Conservation (phyloP, 2,888 invertebrate genomes). For the Nemotelus nigrinus region DNA sequence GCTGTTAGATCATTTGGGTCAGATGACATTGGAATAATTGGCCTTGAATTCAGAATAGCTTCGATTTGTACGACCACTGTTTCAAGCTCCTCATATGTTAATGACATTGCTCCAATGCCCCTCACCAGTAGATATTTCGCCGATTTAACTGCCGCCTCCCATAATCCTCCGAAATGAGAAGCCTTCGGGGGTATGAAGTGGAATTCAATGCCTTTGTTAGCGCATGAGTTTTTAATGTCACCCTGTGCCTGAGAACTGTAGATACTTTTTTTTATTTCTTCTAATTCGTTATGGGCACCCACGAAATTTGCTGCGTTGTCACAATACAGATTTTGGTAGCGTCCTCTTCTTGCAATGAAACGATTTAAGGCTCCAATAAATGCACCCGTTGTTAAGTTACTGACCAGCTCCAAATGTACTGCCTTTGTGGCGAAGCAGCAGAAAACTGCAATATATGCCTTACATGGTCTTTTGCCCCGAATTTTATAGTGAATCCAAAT, state of each 20-base stretch:
- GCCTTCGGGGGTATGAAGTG: conserved; percentile 41
- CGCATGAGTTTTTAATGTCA: neutral
- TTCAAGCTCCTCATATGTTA: conserved; percentile 31
- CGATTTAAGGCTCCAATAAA: conserved; percentile 49
- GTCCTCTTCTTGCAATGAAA: conserved; percentile 46
- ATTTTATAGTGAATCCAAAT: conserved; percentile 36
- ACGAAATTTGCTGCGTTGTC: conserved; percentile 47
- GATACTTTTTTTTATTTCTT: neutral
- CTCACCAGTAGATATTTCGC: conserved; percentile 21
- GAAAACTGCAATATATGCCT: conserved; percentile 49
- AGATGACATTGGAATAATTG: neutral
- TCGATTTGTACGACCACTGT: neutral
- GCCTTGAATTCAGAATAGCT: neutral
- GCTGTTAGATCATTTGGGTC: neutral
- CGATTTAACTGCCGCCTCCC: conserved; percentile 43
- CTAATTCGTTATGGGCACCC: conserved; percentile 34
- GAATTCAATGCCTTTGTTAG: neutral
- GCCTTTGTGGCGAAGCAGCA: conserved; percentile 49
- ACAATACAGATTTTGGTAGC: conserved; percentile 42
- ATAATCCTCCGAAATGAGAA: conserved; percentile 42
- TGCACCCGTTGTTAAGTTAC: conserved; percentile 48
- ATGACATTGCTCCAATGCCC: neutral
- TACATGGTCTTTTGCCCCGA: conserved; percentile 42
- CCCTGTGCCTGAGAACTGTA: neutral
- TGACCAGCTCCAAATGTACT: conserved; percentile 47